Percentiles rank a stretch among this genome's conserved stretches.
Conservation (phyloP, 2,888 invertebrate species). For the Eurytoma adleriae region DNA sequence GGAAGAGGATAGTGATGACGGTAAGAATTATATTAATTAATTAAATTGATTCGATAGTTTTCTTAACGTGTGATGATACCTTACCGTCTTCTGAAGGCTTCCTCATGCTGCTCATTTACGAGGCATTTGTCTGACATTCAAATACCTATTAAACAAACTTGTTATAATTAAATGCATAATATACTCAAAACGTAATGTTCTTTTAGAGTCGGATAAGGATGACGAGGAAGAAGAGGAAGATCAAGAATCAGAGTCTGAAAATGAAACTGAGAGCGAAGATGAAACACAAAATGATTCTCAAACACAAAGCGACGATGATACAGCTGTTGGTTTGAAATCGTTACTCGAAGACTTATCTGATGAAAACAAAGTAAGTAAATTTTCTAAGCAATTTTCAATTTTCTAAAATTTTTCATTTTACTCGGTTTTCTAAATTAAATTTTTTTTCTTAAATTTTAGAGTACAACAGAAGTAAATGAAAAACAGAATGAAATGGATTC, state of each 20-base stretch:
- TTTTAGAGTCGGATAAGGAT: slow-evolving; percentile 69
- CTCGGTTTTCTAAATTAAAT: slow-evolving; percentile 50
- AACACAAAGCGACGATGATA: slow-evolving; percentile 74
- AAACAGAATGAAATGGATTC: slow-evolving; percentile 89
- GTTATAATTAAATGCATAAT: neutral
- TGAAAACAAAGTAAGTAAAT: slow-evolving; percentile 64
- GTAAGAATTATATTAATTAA: slow-evolving; percentile 59
- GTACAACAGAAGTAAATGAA: slow-evolving; percentile 64
- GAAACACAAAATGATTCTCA: slow-evolving; percentile 71
- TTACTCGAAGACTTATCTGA: slow-evolving; percentile 77
- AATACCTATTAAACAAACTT: slow-evolving; percentile 18
- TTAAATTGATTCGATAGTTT: slow-evolving; percentile 15
- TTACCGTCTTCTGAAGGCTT: slow-evolving; percentile 69
- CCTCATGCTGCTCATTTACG: slow-evolving; percentile 57
- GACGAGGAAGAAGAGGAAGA: slow-evolving; percentile 66
- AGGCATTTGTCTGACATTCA: slow-evolving; percentile 73
- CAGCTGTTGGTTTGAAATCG: slow-evolving; percentile 79
- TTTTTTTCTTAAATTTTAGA: slow-evolving; percentile 43
- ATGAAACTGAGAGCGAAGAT: slow-evolving; percentile 69
- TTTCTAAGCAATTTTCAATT: neutral
- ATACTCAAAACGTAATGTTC: slow-evolving; percentile 15
- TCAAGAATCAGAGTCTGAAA: slow-evolving; percentile 68
- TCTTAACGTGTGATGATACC: slow-evolving; percentile 66
- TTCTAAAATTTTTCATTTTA: slow-evolving; percentile 43
- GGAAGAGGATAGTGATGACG: slow-evolving; percentile 75